These are phyloP conservation scores for Tor tambroides DNA, from an alignment of 2,113 vertebrate species.

Conservation along the genomic window DNA sequence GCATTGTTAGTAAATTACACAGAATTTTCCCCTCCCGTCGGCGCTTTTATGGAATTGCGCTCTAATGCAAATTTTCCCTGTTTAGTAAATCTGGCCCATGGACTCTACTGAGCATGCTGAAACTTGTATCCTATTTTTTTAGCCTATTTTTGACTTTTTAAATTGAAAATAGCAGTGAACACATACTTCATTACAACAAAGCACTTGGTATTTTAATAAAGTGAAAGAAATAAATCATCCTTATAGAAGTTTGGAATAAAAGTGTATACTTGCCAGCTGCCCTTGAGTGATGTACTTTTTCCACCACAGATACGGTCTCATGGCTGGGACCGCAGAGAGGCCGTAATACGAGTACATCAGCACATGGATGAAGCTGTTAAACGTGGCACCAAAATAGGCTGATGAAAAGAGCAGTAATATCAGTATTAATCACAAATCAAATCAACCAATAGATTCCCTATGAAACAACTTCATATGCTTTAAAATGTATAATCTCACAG, in stretches of 20 bases:
- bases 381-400: conserved; percentile 93
- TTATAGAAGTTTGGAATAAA: neutral
- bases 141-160: too few species aligned
- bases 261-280: conserved; percentile 86
- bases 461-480: neutral
- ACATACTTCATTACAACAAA: too few species aligned
- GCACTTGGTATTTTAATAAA: too few species aligned
- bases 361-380: conserved; percentile 97
- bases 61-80: too few species aligned
- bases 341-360: conserved; percentile 99
- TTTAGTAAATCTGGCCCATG: too few species aligned
- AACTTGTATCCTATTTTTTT: too few species aligned
- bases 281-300: conserved; percentile 99
- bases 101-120: too few species aligned
- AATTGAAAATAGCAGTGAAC: too few species aligned
- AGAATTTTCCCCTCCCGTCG: too few species aligned
- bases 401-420: conserved; percentile 39
- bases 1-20: too few species aligned
- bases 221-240: too few species aligned
- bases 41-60: too few species aligned
- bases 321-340: conserved; percentile 88
- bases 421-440: neutral
- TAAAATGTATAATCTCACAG: neutral
- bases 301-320: conserved; percentile 98
- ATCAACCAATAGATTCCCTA: neutral